These are phyloP conservation scores for Microtus oregoni DNA, from an alignment of 2,113 vertebrate genomes.

Conservation along the genomic window DNA sequence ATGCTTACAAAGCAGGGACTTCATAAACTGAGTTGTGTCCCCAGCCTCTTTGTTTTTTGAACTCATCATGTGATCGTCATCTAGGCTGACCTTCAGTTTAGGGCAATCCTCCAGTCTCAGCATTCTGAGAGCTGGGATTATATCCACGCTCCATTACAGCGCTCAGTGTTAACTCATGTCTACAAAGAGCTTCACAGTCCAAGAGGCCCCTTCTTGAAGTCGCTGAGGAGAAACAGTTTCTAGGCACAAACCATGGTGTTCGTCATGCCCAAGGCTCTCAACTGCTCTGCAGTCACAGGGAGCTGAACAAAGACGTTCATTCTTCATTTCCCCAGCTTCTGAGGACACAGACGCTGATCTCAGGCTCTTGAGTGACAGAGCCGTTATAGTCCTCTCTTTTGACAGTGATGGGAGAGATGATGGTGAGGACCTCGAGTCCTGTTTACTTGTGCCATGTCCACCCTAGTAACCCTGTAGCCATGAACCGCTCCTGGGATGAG, in stretches of 20 bases:
- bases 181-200: not conserved
- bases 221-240: not conserved
- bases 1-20: not conserved
- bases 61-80: not conserved
- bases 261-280: not conserved
- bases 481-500: not conserved
- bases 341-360: conserved; percentile 25
- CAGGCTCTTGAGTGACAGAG: not conserved
- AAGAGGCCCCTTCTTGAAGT: not conserved
- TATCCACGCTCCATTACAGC: not conserved
- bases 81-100: not conserved
- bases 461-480: not conserved
- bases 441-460: not conserved
- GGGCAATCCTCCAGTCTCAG: not conserved
- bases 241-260: not conserved
- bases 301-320: not conserved
- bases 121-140: not conserved
- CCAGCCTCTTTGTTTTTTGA: not conserved
- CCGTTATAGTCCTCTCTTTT: not conserved
- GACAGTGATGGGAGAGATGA: not conserved
- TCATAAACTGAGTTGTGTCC: not conserved
- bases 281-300: not conserved
- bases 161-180: conserved; percentile 13
- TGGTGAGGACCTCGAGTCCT: not conserved
- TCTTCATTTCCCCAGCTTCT: conserved; percentile 21